phyloP scores from a whole-genome alignment of 35 echinoderm and acorn worm genomes.

The Eucidaris tribuloides region DNA sequence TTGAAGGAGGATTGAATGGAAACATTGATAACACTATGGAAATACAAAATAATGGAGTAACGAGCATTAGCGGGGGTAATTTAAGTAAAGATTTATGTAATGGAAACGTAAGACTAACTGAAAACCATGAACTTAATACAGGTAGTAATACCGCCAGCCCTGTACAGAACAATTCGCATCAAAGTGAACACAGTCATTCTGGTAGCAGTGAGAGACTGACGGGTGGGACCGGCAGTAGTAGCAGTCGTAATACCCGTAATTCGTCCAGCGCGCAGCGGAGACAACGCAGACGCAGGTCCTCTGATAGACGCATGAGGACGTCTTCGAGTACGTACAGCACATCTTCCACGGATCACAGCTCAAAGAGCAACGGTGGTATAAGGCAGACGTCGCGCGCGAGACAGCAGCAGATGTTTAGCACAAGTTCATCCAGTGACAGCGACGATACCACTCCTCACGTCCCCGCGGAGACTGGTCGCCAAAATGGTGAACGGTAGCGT shows the following conservation, averaged over 20 bases:
- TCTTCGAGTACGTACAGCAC: slow-evolving; percentile 23
- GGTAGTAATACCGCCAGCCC: not conserved
- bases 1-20: not conserved
- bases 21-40: slow-evolving; percentile 6
- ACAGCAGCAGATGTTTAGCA: slow-evolving; percentile 19
- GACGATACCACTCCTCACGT: slow-evolving; percentile 8
- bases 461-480: not conserved
- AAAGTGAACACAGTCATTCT: slow-evolving; percentile 5
- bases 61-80: not conserved
- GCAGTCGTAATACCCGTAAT: slow-evolving; percentile 19
- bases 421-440: slow-evolving; percentile 17
- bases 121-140: not conserved
- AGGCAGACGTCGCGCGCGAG: not conserved
- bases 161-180: not conserved
- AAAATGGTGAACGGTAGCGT: not conserved
- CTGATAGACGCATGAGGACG: slow-evolving; percentile 8
- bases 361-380: slow-evolving; percentile 23
- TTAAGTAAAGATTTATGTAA: slow-evolving; percentile 1
- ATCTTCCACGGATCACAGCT: slow-evolving; percentile 27
- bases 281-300: slow-evolving; percentile 16
- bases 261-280: slow-evolving; percentile 2
- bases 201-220: slow-evolving; percentile 16
- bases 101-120: not conserved
- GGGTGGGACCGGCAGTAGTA: slow-evolving; percentile 6
- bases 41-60: not conserved